A percentile compares a stretch with the other conserved stretches of the same genome.
These are phyloP conservation scores for Archilochus colubris DNA, from an alignment of 2,113 vertebrate genomes.

Conservation along the genomic window DNA sequence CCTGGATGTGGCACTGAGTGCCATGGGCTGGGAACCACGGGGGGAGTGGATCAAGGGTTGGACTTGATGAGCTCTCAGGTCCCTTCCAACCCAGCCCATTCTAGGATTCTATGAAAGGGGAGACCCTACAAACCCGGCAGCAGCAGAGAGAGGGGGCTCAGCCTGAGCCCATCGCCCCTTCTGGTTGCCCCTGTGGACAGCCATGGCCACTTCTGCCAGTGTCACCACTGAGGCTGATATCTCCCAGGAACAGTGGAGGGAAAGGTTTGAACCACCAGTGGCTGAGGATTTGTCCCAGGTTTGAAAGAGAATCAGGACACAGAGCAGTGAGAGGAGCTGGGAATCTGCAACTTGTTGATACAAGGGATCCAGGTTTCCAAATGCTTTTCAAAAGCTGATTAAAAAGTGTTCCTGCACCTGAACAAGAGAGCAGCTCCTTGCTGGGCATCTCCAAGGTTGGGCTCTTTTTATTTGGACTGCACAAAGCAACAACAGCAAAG, in stretches of 20 bases:
- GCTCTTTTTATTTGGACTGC: background rate
- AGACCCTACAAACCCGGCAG: background rate
- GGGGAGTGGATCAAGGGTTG: no score
- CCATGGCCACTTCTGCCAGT: background rate
- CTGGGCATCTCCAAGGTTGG: background rate
- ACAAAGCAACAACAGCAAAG: background rate
- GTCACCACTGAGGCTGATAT: background rate
- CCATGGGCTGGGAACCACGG: no score
- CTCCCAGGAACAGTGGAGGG: background rate
- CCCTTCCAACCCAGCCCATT: no score
- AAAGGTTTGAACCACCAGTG: background rate
- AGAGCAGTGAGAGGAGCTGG: accelerated
- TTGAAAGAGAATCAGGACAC: background rate
- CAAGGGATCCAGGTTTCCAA: background rate
- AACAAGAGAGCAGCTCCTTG: background rate
- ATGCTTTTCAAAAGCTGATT: background rate
- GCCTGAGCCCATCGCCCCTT: accelerated
- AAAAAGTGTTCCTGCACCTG: background rate
- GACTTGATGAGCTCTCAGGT: no score
- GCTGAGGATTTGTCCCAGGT: background rate
- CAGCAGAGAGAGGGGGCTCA: background rate
- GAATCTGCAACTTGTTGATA: background rate
- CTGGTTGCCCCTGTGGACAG: background rate
- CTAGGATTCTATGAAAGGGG: no score
- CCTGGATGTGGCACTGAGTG: no score